Percentiles rank a stretch among this genome's conserved stretches.
These are phyloP conservation scores for Drosophila nebulosa DNA, from an alignment of 1,140 invertebrate species.

Conservation along the genomic window DNA sequence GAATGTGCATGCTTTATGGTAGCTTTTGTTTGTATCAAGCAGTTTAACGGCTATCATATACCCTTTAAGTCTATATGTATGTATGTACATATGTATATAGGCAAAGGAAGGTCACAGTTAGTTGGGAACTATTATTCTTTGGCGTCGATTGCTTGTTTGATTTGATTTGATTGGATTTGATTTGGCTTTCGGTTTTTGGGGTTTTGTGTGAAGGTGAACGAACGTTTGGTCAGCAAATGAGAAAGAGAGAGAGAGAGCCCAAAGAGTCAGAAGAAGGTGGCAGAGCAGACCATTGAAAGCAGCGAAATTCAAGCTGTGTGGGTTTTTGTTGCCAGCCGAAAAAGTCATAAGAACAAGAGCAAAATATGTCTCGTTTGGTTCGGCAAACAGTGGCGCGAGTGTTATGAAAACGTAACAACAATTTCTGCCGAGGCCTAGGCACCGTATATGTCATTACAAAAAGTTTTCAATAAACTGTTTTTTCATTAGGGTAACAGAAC, in stretches of 20 bases:
- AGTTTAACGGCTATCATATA: too few species aligned
- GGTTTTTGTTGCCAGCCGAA: conserved; percentile 32
- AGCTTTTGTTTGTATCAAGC: too few species aligned
- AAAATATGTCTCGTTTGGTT: conserved; percentile 18
- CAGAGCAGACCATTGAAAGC: background rate
- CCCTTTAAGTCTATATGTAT: too few species aligned
- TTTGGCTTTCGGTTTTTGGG: conserved; percentile 25
- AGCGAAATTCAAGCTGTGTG: conserved; percentile 44
- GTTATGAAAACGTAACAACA: too few species aligned
- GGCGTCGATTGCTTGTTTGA: conserved; percentile 15
- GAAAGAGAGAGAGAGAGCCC: background rate
- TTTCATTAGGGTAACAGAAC: too few species aligned
- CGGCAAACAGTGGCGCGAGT: conserved; percentile 12
- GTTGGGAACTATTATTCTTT: conserved; percentile 1
- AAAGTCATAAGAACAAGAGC: conserved; percentile 22
- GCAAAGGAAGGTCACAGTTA: background rate
- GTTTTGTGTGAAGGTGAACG: conserved; percentile 55
- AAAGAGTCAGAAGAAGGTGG: background rate
- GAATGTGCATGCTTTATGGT: too few species aligned
- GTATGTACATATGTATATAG: conserved; percentile 14
- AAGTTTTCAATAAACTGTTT: too few species aligned
- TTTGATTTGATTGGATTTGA: conserved; percentile 15
- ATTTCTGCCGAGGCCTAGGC: too few species aligned
- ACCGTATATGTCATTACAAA: too few species aligned
- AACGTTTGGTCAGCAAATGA: conserved; percentile 33